Evolutionary conservation across 1,140 invertebrate genomes (phyloP).

Genomic region (Aphis craccivora): DNA sequence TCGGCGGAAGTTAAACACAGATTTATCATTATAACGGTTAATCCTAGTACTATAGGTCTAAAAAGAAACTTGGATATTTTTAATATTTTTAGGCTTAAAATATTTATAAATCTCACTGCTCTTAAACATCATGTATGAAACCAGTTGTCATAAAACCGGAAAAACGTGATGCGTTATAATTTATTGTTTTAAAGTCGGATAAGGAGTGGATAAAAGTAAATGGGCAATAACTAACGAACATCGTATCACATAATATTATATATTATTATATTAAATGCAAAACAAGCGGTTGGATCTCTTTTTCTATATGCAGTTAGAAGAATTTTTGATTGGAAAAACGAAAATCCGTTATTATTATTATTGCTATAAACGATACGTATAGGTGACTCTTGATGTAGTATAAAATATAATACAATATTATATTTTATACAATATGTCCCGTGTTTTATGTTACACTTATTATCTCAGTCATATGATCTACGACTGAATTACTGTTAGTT

Average conservation of each 20-base stretch:
- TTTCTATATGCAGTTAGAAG: not conserved
- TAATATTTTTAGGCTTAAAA: not conserved
- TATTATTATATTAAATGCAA: not conserved
- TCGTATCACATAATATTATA: not conserved
- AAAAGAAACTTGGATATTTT: not conserved
- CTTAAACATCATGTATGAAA: not conserved
- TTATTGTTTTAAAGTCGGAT: not conserved
- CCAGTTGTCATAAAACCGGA: slow-evolving; percentile 10
- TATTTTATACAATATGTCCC: not conserved
- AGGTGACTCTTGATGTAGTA: not conserved
- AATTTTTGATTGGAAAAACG: not conserved
- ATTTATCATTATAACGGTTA: not conserved
- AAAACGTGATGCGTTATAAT: slow-evolving; percentile 16
- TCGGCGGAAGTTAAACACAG: not conserved
- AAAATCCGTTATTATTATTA: not conserved
- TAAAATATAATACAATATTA: not conserved
- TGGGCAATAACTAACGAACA: not conserved
- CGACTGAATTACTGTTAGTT: not conserved
- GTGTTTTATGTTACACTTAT: not conserved
- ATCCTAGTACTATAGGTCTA: not conserved
- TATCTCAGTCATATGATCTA: not conserved
- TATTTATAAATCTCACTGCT: not conserved
- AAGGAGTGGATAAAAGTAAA: not conserved
- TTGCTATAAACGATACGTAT: not conserved
- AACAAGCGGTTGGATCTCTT: not conserved